Percentiles rank a stretch among this genome's conserved stretches.
phyloP scores from a whole-genome alignment of 2,113 vertebrate species.

The Lathamus discolor region DNA sequence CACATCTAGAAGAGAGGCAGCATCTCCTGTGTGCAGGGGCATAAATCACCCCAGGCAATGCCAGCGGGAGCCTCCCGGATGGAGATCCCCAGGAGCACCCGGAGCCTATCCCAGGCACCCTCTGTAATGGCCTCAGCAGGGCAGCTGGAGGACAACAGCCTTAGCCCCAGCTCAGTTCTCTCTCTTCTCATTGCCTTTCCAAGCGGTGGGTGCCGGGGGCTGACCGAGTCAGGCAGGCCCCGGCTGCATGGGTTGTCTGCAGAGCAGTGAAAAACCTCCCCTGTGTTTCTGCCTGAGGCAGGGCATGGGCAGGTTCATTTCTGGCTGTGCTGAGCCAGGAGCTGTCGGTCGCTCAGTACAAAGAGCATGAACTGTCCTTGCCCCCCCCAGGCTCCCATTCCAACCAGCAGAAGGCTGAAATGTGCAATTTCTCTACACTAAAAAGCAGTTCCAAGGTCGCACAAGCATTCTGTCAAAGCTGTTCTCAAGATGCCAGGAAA shows the following conservation, averaged over 20 bases:
- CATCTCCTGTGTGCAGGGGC: fast-evolving
- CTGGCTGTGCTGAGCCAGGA: not conserved
- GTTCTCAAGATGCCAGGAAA: not conserved
- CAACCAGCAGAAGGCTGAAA: not conserved
- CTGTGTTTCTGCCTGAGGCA: not conserved
- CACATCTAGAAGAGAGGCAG: fast-evolving
- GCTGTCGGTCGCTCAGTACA: not conserved
- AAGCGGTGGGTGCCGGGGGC: not conserved
- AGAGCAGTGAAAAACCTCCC: not conserved
- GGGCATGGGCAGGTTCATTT: no score
- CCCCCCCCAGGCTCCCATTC: not conserved
- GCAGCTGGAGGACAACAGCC: not conserved
- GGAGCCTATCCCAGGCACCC: not conserved
- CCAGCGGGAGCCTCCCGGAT: fast-evolving
- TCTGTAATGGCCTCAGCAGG: not conserved
- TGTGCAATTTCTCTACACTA: not conserved
- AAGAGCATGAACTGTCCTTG: no score
- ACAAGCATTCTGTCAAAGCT: not conserved
- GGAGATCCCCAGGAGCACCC: not conserved
- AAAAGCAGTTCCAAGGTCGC: not conserved
- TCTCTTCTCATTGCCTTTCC: not conserved
- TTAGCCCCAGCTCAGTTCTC: not conserved
- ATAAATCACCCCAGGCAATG: not conserved
- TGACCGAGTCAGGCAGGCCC: not conserved
- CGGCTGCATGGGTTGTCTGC: not conserved